phyloP scores from a whole-genome alignment of 2,888 invertebrate species.

The Scrobipalpa atriplicella region DNA sequence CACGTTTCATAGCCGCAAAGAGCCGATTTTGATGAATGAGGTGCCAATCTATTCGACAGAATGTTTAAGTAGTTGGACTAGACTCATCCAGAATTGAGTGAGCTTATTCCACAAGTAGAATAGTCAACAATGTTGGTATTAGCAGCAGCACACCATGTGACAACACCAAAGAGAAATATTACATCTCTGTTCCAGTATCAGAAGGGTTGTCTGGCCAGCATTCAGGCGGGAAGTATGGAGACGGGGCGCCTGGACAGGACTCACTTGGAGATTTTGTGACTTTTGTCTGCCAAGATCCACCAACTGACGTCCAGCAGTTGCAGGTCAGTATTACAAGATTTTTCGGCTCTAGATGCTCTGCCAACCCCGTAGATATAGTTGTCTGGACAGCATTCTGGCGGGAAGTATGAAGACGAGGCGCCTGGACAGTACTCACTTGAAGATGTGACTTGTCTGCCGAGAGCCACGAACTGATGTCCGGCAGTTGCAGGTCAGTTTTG shows the following conservation, averaged over 20 bases:
- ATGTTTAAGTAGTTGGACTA: too few relatives aligned
- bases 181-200: constrained; percentile 53
- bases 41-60: too few relatives aligned
- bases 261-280: constrained; percentile 98
- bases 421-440: constrained; percentile 94
- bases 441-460: constrained; percentile 98
- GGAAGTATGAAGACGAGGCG: constrained; percentile 82
- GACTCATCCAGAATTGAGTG: too few relatives aligned
- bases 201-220: constrained; percentile 68
- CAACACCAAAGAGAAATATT: constrained; percentile 36
- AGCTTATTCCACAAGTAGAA: neutral
- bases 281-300: constrained; percentile 97
- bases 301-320: constrained; percentile 87
- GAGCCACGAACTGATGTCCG: constrained; percentile 91
- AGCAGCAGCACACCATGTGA: constrained; percentile 20
- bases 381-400: constrained; percentile 77
- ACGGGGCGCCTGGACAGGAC: constrained; percentile 87
- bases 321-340: constrained; percentile 76
- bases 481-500: constrained; percentile 84
- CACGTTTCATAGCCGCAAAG: too few relatives aligned
- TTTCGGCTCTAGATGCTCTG: too few relatives aligned
- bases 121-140: constrained; percentile 21
- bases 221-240: constrained; percentile 84
- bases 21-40: too few relatives aligned
- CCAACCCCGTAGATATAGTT: constrained; percentile 34